Evolutionary conservation across 1,140 invertebrate species (phyloP).

Genomic region (Drosophila baimaii): DNA sequence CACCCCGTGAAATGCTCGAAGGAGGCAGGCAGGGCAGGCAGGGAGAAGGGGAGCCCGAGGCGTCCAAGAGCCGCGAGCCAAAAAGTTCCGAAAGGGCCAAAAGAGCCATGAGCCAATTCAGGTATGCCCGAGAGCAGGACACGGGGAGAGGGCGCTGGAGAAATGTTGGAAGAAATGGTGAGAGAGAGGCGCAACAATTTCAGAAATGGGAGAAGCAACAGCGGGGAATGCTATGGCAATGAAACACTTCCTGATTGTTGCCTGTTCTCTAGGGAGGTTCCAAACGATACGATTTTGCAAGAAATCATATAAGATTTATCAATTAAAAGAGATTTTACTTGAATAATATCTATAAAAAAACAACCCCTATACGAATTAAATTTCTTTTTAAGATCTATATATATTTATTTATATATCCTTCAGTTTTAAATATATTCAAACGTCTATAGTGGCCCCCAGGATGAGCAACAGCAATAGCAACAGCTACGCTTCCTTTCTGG

Average conservation of each 20-base stretch:
- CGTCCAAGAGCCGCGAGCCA: slow-evolving; percentile 48
- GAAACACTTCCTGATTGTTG: slow-evolving; percentile 72
- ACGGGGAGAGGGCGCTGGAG: slow-evolving; percentile 11
- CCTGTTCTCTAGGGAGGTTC: slow-evolving; percentile 10
- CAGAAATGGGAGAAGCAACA: slow-evolving; percentile 51
- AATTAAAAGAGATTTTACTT: background rate
- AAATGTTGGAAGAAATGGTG: slow-evolving; percentile 25
- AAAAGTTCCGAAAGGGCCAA: slow-evolving; percentile 55
- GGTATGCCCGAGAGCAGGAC: slow-evolving; percentile 42
- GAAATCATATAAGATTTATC: fast-evolving
- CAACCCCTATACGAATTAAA: background rate
- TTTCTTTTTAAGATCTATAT: fast-evolving
- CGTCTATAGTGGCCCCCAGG: slow-evolving; percentile 45
- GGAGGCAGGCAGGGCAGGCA: slow-evolving; percentile 2
- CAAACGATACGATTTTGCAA: slow-evolving; percentile 26
- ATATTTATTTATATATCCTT: background rate
- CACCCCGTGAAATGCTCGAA: slow-evolving; percentile 65
- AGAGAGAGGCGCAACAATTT: slow-evolving; percentile 79
- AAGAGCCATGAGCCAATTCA: slow-evolving; percentile 78
- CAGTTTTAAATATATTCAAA: background rate
- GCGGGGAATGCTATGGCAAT: slow-evolving; percentile 48
- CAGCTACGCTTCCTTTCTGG: slow-evolving; percentile 66
- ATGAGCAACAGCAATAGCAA: slow-evolving; percentile 72
- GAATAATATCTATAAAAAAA: fast-evolving
- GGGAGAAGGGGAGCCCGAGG: slow-evolving; percentile 30